These are phyloP conservation scores for Phoxinus dragarum DNA, from an alignment of 2,797 vertebrate species.

Conservation along the genomic window DNA sequence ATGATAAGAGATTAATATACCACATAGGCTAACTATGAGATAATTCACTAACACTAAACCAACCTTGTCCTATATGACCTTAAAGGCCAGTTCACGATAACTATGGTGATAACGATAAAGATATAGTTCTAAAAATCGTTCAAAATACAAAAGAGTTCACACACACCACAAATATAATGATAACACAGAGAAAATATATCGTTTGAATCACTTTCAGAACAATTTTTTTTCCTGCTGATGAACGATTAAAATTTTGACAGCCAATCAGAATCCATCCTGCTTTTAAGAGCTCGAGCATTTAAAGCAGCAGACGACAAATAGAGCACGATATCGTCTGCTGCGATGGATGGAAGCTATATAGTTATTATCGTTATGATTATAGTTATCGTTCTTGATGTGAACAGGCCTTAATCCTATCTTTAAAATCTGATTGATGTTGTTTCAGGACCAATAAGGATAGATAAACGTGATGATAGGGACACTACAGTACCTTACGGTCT, in stretches of 20 bases:
- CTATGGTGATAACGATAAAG: neutral
- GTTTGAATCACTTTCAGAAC: neutral
- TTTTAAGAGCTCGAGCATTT: neutral
- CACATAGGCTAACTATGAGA: neutral
- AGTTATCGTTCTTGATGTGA: neutral
- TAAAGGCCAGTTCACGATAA: neutral
- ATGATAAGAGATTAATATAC: slow-evolving; percentile 2
- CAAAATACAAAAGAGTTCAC: neutral
- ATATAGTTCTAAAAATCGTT: neutral
- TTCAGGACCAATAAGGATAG: neutral
- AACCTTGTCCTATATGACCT: neutral
- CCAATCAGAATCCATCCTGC: neutral
- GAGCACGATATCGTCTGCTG: neutral
- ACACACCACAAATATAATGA: neutral
- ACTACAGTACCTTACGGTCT: slow-evolving; percentile 86
- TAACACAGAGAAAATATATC: neutral
- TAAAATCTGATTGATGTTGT: neutral
- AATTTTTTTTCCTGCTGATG: neutral
- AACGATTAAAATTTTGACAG: neutral
- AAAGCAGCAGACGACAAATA: neutral
- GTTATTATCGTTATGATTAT: neutral
- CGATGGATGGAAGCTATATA: neutral
- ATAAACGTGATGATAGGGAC: neutral
- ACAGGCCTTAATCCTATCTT: neutral
- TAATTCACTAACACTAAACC: neutral